Evolutionary conservation across 2,888 invertebrate species (phyloP).

Genomic region (Epirrita christyi): DNA sequence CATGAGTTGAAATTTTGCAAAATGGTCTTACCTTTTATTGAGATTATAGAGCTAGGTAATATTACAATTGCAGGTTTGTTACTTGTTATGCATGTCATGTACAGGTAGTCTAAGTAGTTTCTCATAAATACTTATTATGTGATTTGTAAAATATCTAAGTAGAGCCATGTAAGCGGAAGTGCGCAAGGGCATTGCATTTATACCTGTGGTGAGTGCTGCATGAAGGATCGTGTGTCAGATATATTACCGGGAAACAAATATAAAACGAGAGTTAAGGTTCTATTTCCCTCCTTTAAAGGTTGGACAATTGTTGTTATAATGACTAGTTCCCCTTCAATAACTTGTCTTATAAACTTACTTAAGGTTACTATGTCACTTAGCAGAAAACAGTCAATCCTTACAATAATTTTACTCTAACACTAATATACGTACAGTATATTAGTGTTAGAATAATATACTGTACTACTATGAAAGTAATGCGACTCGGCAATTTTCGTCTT

Average conservation of each 20-base stretch:
- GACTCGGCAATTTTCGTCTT: no score
- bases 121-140: constrained; percentile 11
- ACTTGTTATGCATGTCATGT: constrained; percentile 18
- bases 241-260: constrained; percentile 10
- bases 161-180: constrained; percentile 50
- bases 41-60: constrained; percentile 3
- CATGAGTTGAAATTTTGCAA: not conserved
- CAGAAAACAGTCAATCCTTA: not conserved
- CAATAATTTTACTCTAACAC: no score
- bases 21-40: not conserved
- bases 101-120: constrained; percentile 1
- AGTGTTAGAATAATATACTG: no score
- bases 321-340: constrained; percentile 20
- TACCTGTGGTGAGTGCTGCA: not conserved
- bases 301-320: constrained; percentile 1
- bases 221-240: constrained; percentile 14
- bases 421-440: no score
- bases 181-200: constrained; percentile 47
- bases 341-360: not conserved
- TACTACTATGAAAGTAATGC: no score
- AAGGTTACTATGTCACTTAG: not conserved
- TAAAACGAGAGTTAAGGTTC: constrained; percentile 1
- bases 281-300: constrained; percentile 4
- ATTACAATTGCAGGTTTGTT: constrained; percentile 4
- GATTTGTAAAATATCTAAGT: constrained; percentile 18